A percentile compares a stretch with the other conserved stretches of the same genome.
These are phyloP conservation scores for Enteromius mattozi DNA, from an alignment of 2,797 vertebrate genomes.

Conservation along the genomic window DNA sequence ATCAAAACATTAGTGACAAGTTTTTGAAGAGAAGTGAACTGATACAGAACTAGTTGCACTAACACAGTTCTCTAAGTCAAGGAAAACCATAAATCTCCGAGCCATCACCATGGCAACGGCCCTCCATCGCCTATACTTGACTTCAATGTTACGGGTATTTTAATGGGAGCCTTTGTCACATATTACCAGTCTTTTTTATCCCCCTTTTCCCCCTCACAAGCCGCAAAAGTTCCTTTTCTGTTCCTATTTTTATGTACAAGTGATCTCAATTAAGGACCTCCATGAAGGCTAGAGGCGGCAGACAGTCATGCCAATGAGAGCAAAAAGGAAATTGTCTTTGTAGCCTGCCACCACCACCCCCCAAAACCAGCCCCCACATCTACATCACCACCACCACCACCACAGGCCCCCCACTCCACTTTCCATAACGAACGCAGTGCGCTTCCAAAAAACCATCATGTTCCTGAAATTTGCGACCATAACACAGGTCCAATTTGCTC, in stretches of 20 bases:
- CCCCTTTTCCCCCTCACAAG: slow-evolving; percentile 72
- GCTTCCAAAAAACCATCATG: slow-evolving; percentile 57
- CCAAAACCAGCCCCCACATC: slow-evolving; percentile 63
- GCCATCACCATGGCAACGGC: slow-evolving; percentile 64
- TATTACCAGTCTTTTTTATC: slow-evolving; percentile 78
- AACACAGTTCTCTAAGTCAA: slow-evolving; percentile 56
- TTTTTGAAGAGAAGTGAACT: background rate
- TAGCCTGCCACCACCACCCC: slow-evolving; percentile 64
- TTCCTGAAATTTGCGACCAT: slow-evolving; percentile 35
- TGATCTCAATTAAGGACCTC: slow-evolving; percentile 90
- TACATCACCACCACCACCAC: slow-evolving; percentile 63
- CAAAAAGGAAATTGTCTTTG: slow-evolving; percentile 84
- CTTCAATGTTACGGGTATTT: slow-evolving; percentile 74
- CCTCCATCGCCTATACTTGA: slow-evolving; percentile 56
- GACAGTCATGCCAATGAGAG: slow-evolving; percentile 85
- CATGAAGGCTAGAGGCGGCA: slow-evolving; percentile 85
- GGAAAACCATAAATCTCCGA: slow-evolving; percentile 73
- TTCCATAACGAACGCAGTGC: slow-evolving; percentile 58
- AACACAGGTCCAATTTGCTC: slow-evolving; percentile 38
- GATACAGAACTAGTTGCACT: slow-evolving; percentile 24
- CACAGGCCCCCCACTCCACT: slow-evolving; percentile 44
- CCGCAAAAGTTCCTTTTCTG: slow-evolving; percentile 84
- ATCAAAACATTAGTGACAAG: background rate
- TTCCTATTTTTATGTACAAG: slow-evolving; percentile 87
- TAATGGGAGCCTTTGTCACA: slow-evolving; percentile 79